Evolutionary conservation across 2,797 vertebrate species (phyloP), one percentile per base, ranked within the genome.

Genomic region (Typhlichthys eigenmanni): DNA sequence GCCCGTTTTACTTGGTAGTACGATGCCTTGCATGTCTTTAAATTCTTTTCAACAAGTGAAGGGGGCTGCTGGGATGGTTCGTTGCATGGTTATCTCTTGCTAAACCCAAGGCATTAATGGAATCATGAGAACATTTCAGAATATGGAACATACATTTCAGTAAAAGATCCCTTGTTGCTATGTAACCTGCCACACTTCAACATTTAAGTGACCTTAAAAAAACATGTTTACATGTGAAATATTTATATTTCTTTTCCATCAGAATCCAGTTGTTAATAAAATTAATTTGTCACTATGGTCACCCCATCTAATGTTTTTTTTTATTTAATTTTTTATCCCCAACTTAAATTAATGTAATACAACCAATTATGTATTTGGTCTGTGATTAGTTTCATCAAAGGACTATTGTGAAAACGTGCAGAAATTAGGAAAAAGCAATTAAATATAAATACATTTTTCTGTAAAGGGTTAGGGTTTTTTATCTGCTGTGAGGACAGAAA

Each of bases 131-230:
- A 63, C 45, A 12, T 50, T 51, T 46, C 63, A 57, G 57, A 59
- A 53, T 69, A 50, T 62, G 54, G 24, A 66, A 52, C 19, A 68
- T 50, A 56, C 69, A 53, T 58, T 72, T 64, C 59, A 58, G 74
- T 54, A 74, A 57, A 69, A 63, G 14, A 52, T 54, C 50, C 46
- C 57, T 60, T 64, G 8, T 54, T 64, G 66, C 71, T 69, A 16
- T 60, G 51, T 67, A 32, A 70, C 43, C 62, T 66, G 62, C 68
- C 53, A 66, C 60, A 46, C 62, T 68, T 56, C 54, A 59, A 60
- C 77, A 76, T 83, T 67, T 64, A 84, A 80, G 79, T 85, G 83
- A 81, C 80, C 86, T 85, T 81, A 83, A 59, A 55, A 29, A 66
- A 56, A 74, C 63, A 58, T 67, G 82, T 85, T 85, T 80, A 86